Conservation (phyloP, 1,140 invertebrate genomes). For the Dryas iulia region DNA sequence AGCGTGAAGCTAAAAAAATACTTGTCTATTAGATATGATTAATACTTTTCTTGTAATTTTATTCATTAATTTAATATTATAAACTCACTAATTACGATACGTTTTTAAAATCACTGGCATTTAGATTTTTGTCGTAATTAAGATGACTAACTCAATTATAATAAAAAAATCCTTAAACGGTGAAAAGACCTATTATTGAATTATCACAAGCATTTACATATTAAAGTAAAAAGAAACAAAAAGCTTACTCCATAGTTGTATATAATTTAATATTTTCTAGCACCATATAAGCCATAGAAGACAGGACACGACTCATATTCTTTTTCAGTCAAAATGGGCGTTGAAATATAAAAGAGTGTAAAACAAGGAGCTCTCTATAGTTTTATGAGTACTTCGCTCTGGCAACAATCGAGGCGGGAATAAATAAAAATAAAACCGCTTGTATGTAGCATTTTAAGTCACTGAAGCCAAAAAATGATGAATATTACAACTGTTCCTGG, state of each 20-base stretch:
- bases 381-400: slow-evolving; percentile 68
- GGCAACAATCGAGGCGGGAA: slow-evolving; percentile 68
- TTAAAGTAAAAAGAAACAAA: neutral
- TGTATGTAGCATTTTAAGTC: slow-evolving; percentile 69
- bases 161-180: no score
- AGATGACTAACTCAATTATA: no score
- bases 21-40: no score
- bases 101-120: no score
- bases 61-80: no score
- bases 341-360: slow-evolving; percentile 66
- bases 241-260: neutral
- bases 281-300: neutral
- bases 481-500: slow-evolving; percentile 64
- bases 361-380: slow-evolving; percentile 63
- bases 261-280: slow-evolving; percentile 1
- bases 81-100: no score
- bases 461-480: slow-evolving; percentile 64
- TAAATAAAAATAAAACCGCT: slow-evolving; percentile 66
- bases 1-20: no score
- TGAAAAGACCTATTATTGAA: no score
- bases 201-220: no score
- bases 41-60: no score
- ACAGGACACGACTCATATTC: slow-evolving; percentile 32
- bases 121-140: no score
- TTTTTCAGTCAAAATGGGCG: slow-evolving; percentile 45